Percentiles rank a stretch among this genome's conserved stretches.
Conservation (phyloP, 2,888 invertebrate species). For the Rotaria socialis region DNA sequence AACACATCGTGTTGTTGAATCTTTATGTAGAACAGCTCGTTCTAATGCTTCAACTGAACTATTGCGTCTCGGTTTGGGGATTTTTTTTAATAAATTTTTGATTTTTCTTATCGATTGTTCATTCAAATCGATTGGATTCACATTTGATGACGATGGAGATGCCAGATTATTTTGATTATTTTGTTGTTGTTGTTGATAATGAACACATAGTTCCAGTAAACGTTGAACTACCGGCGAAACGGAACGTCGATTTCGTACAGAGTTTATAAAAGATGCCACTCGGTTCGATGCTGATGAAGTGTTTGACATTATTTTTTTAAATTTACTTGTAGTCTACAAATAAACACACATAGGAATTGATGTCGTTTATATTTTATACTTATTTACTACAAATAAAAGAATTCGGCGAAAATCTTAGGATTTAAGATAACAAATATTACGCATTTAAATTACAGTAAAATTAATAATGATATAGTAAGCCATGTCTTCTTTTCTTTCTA, state of each 20-base stretch:
- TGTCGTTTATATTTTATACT: too few relatives aligned
- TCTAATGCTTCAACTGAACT: slow-evolving; percentile 75
- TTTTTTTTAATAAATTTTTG: slow-evolving; percentile 80
- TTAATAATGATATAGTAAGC: too few relatives aligned
- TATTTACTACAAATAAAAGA: too few relatives aligned
- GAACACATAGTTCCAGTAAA: neutral
- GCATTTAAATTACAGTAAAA: too few relatives aligned
- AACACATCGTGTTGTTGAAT: slow-evolving; percentile 87
- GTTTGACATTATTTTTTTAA: too few relatives aligned
- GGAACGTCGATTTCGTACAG: neutral
- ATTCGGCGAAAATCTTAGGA: too few relatives aligned
- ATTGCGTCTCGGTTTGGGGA: slow-evolving; percentile 64
- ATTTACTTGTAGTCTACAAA: too few relatives aligned
- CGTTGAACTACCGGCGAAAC: neutral
- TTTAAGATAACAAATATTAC: too few relatives aligned
- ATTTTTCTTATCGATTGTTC: slow-evolving; percentile 85
- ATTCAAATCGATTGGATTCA: slow-evolving; percentile 69
- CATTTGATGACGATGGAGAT: neutral
- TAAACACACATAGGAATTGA: too few relatives aligned
- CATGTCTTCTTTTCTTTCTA: too few relatives aligned
- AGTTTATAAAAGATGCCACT: neutral
- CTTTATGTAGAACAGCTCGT: slow-evolving; percentile 86
- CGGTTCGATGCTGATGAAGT: neutral
- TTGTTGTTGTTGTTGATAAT: slow-evolving; percentile 13
- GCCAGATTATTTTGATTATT: neutral